A percentile compares a stretch with the other conserved stretches of the same genome.
These are phyloP conservation scores for Drosophila prolongata DNA, from an alignment of 2,888 invertebrate genomes.

Conservation along the genomic window DNA sequence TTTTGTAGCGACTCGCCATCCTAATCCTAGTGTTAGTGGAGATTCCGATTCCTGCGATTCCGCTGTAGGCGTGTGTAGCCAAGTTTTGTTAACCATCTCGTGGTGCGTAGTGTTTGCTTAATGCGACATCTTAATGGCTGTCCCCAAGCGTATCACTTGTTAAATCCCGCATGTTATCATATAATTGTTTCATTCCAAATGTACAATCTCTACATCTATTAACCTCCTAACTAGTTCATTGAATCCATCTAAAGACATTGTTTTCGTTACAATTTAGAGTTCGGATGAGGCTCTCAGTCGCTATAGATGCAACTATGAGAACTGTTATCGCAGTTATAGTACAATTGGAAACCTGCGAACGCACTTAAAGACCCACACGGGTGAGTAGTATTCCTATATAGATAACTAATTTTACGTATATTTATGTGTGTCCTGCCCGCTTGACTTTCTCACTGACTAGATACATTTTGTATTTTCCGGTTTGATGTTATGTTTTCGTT, in stretches of 20 bases:
- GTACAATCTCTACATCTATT: not conserved
- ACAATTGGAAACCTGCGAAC: conserved; percentile 97
- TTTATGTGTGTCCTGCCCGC: not conserved
- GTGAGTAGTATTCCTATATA: conserved; percentile 85
- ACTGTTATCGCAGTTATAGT: conserved; percentile 94
- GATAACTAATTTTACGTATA: not conserved
- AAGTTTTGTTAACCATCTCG: conserved; percentile 62
- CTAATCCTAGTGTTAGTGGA: conserved; percentile 50
- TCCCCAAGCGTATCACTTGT: conserved; percentile 6
- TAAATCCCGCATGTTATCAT: conserved; percentile 21
- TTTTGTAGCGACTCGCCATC: conserved; percentile 57
- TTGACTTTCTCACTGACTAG: conserved; percentile 37
- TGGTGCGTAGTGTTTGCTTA: conserved; percentile 70
- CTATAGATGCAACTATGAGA: conserved; percentile 94
- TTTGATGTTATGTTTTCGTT: no score
- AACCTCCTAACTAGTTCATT: not conserved
- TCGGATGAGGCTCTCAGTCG: conserved; percentile 86
- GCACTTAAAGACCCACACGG: conserved; percentile 98
- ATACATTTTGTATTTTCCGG: conserved; percentile 9
- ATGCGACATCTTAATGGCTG: conserved; percentile 7
- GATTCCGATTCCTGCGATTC: conserved; percentile 49
- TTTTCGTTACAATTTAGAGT: conserved; percentile 63
- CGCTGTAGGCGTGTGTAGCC: conserved; percentile 52
- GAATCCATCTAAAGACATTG: conserved; percentile 7
- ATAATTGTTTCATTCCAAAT: conserved; percentile 18